A percentile compares a stretch with the other conserved stretches of the same genome.
These are phyloP conservation scores for Lemur catta DNA, from an alignment of 2,797 vertebrate genomes.

Conservation along the genomic window DNA sequence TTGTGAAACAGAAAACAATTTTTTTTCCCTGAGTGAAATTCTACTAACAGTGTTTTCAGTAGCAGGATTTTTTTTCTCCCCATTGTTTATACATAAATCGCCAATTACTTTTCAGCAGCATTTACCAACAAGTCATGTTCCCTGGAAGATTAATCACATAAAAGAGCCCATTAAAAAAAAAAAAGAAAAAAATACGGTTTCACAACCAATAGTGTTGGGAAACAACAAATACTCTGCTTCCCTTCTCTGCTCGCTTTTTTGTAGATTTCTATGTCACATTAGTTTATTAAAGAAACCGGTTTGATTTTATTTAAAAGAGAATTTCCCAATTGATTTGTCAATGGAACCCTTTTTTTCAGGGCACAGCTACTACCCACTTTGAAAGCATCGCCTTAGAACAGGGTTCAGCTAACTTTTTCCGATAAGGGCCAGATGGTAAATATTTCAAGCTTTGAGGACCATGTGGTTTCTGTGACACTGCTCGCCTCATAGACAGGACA, in stretches of 20 bases:
- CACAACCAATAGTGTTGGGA: neutral
- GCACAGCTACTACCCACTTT: neutral
- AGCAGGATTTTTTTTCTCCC: neutral
- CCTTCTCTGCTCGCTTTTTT: neutral
- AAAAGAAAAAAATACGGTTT: neutral
- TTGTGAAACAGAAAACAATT: constrained; percentile 5
- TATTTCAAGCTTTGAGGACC: neutral
- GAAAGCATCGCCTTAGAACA: neutral
- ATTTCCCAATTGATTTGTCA: constrained; percentile 10
- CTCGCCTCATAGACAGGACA: neutral
- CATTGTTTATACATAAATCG: neutral
- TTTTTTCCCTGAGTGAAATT: constrained; percentile 13
- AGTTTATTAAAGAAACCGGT: neutral
- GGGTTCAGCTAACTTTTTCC: neutral
- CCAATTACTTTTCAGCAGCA: neutral
- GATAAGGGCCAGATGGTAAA: neutral
- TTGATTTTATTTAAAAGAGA: constrained; percentile 22
- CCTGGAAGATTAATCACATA: neutral
- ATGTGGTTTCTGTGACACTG: neutral
- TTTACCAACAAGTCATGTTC: neutral
- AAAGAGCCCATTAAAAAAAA: neutral
- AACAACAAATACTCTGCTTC: neutral
- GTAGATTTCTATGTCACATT: neutral
- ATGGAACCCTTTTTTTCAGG: neutral
- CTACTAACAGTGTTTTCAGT: neutral